Evolutionary conservation across 2,113 vertebrate species (phyloP), one percentile per base, ranked within the genome.

Genomic region (Arizona elegans): DNA sequence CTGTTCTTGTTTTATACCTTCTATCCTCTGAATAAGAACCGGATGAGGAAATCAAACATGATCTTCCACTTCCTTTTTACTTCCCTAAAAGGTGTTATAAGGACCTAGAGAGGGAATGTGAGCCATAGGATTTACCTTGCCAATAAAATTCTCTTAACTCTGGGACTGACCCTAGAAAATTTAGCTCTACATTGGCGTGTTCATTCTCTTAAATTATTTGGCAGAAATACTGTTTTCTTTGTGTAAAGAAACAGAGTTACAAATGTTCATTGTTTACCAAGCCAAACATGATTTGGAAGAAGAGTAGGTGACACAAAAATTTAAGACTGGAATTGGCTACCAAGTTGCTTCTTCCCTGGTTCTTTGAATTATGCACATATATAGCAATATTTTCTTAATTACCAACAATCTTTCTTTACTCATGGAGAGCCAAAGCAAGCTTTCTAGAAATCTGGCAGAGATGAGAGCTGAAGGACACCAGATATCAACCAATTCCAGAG

Each of bases 151-250:
- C 3, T 43, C 17, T 29, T 43, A 81, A 81, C 33, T 21, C 17
- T 81, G 17, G 70, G 70, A 21, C 75, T 43, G 75, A 81, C 17
- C 33, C 29, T 54, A 55, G 86, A 38, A 70, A 91, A 75, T 58
- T 10, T 65, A 52, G 12, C 53, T 24, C n/a, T 23, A 33, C 24
- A 33, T 29, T 50, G 89, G 26, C 29, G 38, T 75, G 0, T 33
- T 81, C 93, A 93, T 92, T 50, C 23, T 26, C 15, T 93, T 58
- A 23, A 10, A 56, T 54, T 85, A 89, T 88, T 85, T 89, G 89
- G 86, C 93, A 50, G 55, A 59, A 92, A 89, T 91, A 75, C 93
- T 95, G 24, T 23, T 47, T 11, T 93, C 33, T 91, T 93, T 54
- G 38, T 94, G 89, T 56, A 90, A 91, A 70, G 59, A 54, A 33